A percentile compares a stretch with the other conserved stretches of the same genome.
phyloP scores from a whole-genome alignment of 2,113 vertebrate genomes.

The Tursiops truncatus region DNA sequence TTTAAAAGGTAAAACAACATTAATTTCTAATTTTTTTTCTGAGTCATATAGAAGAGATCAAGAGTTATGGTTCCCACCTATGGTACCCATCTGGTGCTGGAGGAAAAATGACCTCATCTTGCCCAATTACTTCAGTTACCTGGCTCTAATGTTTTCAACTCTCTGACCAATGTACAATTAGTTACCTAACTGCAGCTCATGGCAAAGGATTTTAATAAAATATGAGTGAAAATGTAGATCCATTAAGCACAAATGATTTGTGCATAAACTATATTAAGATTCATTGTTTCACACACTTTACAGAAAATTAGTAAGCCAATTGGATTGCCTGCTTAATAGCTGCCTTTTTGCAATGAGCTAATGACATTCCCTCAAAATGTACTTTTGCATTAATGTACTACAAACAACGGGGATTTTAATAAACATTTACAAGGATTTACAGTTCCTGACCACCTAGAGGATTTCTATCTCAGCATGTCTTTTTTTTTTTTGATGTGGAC shows the following conservation, averaged over 20 bases:
- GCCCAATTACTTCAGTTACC: constrained; percentile 37
- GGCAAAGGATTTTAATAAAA: constrained; percentile 62
- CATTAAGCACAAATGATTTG: constrained; percentile 43
- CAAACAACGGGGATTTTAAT: neutral
- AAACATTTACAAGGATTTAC: neutral
- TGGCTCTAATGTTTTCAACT: constrained; percentile 13
- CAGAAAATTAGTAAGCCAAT: constrained; percentile 48
- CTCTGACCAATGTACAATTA: constrained; percentile 36
- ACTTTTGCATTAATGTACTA: neutral
- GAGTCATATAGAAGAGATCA: constrained; percentile 47
- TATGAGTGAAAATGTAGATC: constrained; percentile 47
- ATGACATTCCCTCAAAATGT: neutral
- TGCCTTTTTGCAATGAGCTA: neutral
- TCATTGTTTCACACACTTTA: constrained; percentile 11
- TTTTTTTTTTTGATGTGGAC: too few relatives aligned
- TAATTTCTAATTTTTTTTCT: constrained; percentile 36
- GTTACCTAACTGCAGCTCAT: constrained; percentile 32
- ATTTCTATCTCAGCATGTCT: neutral
- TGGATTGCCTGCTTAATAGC: neutral
- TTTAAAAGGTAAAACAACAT: constrained; percentile 30
- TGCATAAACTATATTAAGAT: constrained; percentile 33
- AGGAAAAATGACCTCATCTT: constrained; percentile 52
- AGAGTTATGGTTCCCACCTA: neutral
- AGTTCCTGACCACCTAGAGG: neutral
- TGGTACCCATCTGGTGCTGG: constrained; percentile 24